Evolutionary conservation across 1,140 invertebrate species (phyloP).

Genomic region (Phocides pigmalion): DNA sequence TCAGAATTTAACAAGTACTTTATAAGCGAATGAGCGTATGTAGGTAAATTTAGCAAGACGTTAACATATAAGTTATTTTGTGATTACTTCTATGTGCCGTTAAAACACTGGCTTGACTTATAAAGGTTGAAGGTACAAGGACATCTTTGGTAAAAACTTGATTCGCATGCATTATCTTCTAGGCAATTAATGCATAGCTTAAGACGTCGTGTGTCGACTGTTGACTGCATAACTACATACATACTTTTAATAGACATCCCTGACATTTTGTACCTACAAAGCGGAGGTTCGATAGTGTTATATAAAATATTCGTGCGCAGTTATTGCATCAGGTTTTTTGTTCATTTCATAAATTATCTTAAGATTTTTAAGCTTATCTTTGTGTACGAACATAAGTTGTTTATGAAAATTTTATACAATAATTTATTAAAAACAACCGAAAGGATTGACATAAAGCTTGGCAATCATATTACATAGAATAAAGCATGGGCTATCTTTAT

Average conservation of each 20-base stretch:
- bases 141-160: slow-evolving; percentile 46
- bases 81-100: slow-evolving; percentile 16
- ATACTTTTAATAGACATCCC: slow-evolving; percentile 47
- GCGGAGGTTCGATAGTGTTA: neutral
- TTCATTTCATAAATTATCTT: too few relatives aligned
- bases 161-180: slow-evolving; percentile 42
- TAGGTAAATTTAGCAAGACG: slow-evolving; percentile 17
- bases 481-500: too few relatives aligned
- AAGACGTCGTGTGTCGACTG: slow-evolving; percentile 12
- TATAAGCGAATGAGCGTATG: slow-evolving; percentile 10
- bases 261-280: slow-evolving; percentile 49
- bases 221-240: slow-evolving; percentile 36
- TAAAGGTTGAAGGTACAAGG: slow-evolving; percentile 55
- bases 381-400: too few relatives aligned
- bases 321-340: slow-evolving; percentile 1
- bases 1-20: slow-evolving; percentile 11
- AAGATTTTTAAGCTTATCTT: too few relatives aligned
- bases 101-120: slow-evolving; percentile 20
- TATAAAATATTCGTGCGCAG: slow-evolving; percentile 1
- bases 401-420: too few relatives aligned
- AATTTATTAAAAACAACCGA: too few relatives aligned
- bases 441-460: too few relatives aligned
- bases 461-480: too few relatives aligned
- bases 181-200: slow-evolving; percentile 33
- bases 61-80: slow-evolving; percentile 24